Evolutionary conservation across 2,113 vertebrate genomes (phyloP).

Genomic region (Paralichthys olivaceus): DNA sequence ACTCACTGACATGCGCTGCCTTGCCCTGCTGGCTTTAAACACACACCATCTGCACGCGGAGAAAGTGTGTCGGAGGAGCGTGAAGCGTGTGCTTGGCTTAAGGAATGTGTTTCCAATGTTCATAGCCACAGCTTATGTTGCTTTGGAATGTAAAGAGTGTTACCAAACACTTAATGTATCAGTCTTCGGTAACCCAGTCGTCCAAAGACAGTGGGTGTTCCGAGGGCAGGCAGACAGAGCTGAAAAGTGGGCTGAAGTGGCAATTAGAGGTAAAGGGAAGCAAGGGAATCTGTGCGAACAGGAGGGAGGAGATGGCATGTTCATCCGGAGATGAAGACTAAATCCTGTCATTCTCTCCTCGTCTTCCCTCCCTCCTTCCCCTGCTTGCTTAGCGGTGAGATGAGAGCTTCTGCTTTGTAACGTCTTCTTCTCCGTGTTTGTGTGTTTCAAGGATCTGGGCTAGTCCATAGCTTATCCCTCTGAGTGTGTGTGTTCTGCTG

Average conservation of each 20-base stretch:
- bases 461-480: slow-evolving; percentile 75
- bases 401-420: slow-evolving; percentile 71
- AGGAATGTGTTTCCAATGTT: slow-evolving; percentile 73
- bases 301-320: slow-evolving; percentile 73
- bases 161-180: slow-evolving; percentile 65
- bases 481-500: slow-evolving; percentile 72
- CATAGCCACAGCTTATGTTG: slow-evolving; percentile 77
- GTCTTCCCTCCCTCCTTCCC: slow-evolving; percentile 57
- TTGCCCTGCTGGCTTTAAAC: slow-evolving; percentile 73
- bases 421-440: slow-evolving; percentile 66
- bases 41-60: slow-evolving; percentile 74
- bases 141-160: slow-evolving; percentile 74
- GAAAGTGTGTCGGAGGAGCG: slow-evolving; percentile 75
- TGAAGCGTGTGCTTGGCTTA: slow-evolving; percentile 70
- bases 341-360: slow-evolving; percentile 73
- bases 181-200: slow-evolving; percentile 62
- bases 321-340: slow-evolving; percentile 72
- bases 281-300: slow-evolving; percentile 66
- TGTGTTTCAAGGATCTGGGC: slow-evolving; percentile 68
- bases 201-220: slow-evolving; percentile 68
- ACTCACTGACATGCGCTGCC: slow-evolving; percentile 35
- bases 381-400: slow-evolving; percentile 64
- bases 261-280: slow-evolving; percentile 64
- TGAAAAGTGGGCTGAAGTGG: slow-evolving; percentile 67
- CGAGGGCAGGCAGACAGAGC: slow-evolving; percentile 57